Percentiles rank a stretch among this genome's conserved stretches.
Conservation (phyloP, 1,140 invertebrate species). For the Dendrolimus kikuchii region DNA sequence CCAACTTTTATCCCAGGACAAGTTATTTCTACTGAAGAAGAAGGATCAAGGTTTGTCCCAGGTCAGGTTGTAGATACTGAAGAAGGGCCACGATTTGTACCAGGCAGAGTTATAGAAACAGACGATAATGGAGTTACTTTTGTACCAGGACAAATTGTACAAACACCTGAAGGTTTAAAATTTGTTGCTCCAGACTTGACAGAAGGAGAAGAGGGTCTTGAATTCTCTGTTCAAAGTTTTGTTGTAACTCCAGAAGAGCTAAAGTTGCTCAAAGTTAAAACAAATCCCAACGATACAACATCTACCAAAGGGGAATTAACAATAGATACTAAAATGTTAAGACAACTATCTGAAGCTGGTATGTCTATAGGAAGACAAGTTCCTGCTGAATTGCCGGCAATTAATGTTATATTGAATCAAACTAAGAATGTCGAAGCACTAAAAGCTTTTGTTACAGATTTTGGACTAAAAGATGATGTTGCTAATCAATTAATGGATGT, state of each 20-base stretch:
- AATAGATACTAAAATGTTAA: constrained; percentile 78
- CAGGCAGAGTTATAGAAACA: constrained; percentile 79
- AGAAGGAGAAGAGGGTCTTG: constrained; percentile 77
- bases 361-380: constrained; percentile 80
- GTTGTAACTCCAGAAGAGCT: constrained; percentile 81
- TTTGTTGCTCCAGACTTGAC: constrained; percentile 81
- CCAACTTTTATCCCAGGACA: constrained; percentile 83
- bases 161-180: constrained; percentile 79
- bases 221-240: constrained; percentile 84
- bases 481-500: constrained; percentile 70
- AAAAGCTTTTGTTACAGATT: constrained; percentile 68
- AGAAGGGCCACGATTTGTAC: constrained; percentile 81
- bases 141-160: constrained; percentile 80
- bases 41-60: constrained; percentile 80
- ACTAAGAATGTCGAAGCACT: constrained; percentile 67
- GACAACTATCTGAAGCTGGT: constrained; percentile 80
- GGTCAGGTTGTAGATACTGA: constrained; percentile 82
- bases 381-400: constrained; percentile 74
- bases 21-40: constrained; percentile 81
- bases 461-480: constrained; percentile 67
- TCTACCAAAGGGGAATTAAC: constrained; percentile 74
- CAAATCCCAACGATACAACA: constrained; percentile 70
- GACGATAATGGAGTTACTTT: constrained; percentile 79
- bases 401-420: constrained; percentile 76
- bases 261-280: constrained; percentile 75